These are phyloP conservation scores for Eupsilia transversa DNA, from an alignment of 2,888 invertebrate genomes.

Conservation along the genomic window DNA sequence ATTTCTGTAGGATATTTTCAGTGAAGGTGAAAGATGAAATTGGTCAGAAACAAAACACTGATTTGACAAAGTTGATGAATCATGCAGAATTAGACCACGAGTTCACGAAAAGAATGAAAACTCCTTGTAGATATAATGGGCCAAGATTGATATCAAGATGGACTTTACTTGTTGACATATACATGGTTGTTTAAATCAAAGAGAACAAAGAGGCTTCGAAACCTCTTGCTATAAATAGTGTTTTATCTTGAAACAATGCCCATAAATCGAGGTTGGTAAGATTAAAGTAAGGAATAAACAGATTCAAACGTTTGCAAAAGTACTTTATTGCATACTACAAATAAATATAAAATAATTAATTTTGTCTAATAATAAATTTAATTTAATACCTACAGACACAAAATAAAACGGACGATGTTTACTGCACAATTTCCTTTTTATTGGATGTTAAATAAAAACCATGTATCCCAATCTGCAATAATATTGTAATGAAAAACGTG, in stretches of 20 bases:
- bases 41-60: neutral
- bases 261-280: neutral
- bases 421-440: neutral
- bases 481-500: slow-evolving; percentile 6
- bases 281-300: neutral
- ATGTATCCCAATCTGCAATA: neutral
- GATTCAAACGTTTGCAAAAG: neutral
- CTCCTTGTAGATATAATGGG: neutral
- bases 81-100: neutral
- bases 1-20: neutral
- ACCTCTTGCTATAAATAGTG: neutral
- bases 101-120: neutral
- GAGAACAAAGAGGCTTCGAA: neutral
- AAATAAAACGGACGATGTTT: neutral
- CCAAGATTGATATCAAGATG: neutral
- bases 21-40: neutral
- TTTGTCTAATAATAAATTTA: neutral
- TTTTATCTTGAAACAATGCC: neutral
- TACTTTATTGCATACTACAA: neutral
- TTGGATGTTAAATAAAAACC: slow-evolving; percentile 12
- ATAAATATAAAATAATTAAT: neutral
- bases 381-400: neutral
- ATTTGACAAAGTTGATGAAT: too few relatives aligned
- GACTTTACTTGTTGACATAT: neutral
- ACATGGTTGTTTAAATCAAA: neutral